These are phyloP conservation scores for Manduca sexta DNA, from an alignment of 1,140 invertebrate genomes.

Conservation along the genomic window DNA sequence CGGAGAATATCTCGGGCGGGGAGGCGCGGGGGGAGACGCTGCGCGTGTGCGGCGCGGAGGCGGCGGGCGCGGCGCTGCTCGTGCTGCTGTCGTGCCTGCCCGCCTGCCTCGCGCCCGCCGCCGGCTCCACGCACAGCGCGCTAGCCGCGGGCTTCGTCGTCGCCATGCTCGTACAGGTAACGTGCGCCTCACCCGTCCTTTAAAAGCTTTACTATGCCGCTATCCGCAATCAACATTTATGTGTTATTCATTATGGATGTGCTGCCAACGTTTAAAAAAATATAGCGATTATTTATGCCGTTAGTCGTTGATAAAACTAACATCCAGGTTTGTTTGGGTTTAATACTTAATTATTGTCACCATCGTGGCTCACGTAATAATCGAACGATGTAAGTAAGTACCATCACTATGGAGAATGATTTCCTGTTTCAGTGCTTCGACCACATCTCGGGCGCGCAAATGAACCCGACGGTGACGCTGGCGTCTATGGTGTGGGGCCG, in stretches of 20 bases:
- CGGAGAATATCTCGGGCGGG: not conserved
- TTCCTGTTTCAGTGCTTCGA: conserved; percentile 7
- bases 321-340: no score
- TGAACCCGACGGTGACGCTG: conserved; percentile 48
- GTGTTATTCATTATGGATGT: no score
- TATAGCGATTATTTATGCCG: no score
- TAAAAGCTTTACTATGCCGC: no score
- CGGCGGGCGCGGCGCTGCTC: conserved; percentile 31
- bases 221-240: no score
- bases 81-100: conserved; percentile 38
- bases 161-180: conserved; percentile 31
- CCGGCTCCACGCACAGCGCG: conserved; percentile 18
- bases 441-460: conserved; percentile 43
- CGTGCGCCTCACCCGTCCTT: no score
- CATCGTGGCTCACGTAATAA: no score
- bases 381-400: no score
- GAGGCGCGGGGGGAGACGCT: conserved; percentile 10
- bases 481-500: conserved; percentile 34
- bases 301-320: no score
- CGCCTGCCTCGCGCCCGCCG: conserved; percentile 8
- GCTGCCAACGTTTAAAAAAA: no score
- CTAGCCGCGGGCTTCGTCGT: conserved; percentile 32
- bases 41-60: conserved; percentile 29
- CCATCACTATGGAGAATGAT: no score
- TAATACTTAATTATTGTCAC: no score